Evolutionary conservation across 2,797 vertebrate species (phyloP).

Genomic region (Trematomus bernacchii): DNA sequence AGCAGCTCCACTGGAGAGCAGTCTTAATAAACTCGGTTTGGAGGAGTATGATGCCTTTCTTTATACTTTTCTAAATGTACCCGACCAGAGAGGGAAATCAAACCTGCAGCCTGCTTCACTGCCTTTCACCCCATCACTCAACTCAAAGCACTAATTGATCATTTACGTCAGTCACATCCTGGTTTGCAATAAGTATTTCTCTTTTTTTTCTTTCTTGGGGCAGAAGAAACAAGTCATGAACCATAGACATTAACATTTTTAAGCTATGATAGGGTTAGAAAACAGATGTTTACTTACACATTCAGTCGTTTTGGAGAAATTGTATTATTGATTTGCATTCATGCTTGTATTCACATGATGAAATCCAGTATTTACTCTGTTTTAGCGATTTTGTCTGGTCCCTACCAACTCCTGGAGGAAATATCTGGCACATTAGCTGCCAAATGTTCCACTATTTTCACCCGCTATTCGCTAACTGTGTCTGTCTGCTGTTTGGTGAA

Average conservation of each 20-base stretch:
- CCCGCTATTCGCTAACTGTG: not conserved
- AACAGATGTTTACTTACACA: not conserved
- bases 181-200: not conserved
- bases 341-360: not conserved
- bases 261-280: not conserved
- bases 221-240: not conserved
- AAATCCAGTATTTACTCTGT: not conserved
- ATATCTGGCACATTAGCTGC: not conserved
- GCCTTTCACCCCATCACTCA: not conserved
- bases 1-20: not conserved
- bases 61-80: not conserved
- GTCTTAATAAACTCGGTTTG: not conserved
- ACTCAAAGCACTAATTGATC: not conserved
- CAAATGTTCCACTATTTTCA: not conserved
- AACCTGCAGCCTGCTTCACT: not conserved
- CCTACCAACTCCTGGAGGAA: too few relatives aligned
- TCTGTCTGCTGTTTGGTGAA: not conserved
- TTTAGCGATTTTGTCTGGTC: not conserved
- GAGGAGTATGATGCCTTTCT: not conserved
- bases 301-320: not conserved
- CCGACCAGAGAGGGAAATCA: not conserved
- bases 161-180: not conserved
- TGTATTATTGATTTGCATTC: too few relatives aligned
- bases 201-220: not conserved
- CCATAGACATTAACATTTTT: not conserved